Base-by-base conservation (phyloP, 2,113 vertebrate genomes). In the Aythya baeri region DNA sequence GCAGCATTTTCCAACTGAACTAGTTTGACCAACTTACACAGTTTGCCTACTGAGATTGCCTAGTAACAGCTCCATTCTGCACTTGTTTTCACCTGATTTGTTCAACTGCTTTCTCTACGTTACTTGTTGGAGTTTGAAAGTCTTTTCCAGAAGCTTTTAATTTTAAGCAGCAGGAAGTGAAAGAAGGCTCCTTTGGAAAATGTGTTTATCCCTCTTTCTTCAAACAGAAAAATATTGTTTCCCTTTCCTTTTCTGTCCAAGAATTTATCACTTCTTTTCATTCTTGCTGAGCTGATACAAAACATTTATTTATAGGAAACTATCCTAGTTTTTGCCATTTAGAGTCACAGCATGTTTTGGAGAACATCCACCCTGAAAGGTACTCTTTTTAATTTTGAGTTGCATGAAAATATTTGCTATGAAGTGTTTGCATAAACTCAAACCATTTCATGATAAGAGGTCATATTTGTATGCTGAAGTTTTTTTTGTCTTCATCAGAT, bases 81-180 rank as follows among this genome's bases (percentile, higher is more conserved):
- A 1, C 10, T 43, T 88, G 43, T 46, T 70, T 89, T 36, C 68
- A 91, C 87, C 88, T 89, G 90, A 94, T 90, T 92, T 93, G 70
- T 96, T 95, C 76, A 13, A 23, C 92, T 83, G 21, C 21, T 0
- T n/a, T 76, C 80, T 74, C n/a, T 67, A 25, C 70, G 11, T 32
- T 82, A 74, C 77, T 96, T n/a, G 31, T 88, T 91, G 92, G 88
- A 91, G 50, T 95, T 96, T 91, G 65, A 66, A 75, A 76, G 87
- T 84, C 2, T 0, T 63, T 89, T 91, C 54, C 65, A 89, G 91
- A 91, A 97, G 95, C 83, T 95, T 97, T 97, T 96, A 29, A 97
- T 98, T 97, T 97, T 91, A 94, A 98, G 80, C 97, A 97, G 96
- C 94, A 65, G 97, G 97, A 74, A 23, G 23, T 76, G 65, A 92